Conservation (phyloP, 2,113 vertebrate species). For the Fregata magnificens region DNA sequence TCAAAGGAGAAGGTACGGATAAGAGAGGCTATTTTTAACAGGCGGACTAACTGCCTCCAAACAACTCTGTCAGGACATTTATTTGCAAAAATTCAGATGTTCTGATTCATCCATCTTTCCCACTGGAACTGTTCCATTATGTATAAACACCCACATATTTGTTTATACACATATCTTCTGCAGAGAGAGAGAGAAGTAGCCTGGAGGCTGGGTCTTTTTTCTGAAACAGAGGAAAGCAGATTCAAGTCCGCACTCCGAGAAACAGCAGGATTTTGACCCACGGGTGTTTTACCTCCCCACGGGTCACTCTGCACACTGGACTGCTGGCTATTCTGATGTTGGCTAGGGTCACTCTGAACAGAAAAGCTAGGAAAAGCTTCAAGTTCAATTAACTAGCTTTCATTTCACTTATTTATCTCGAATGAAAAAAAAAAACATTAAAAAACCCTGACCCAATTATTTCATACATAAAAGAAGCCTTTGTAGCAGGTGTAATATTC, state of each 20-base stretch:
- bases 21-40: not conserved
- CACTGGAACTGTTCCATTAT: not conserved
- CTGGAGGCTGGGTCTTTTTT: not conserved
- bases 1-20: not conserved
- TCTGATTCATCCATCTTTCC: not conserved
- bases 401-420: not conserved
- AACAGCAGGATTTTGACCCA: not conserved
- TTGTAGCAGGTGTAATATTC: constrained; percentile 43
- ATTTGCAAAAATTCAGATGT: not conserved
- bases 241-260: not conserved
- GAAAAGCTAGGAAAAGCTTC: not conserved
- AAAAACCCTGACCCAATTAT: constrained; percentile 36
- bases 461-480: constrained; percentile 39
- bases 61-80: not conserved
- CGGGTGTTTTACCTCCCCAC: not conserved
- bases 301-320: not conserved
- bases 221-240: not conserved
- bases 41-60: not conserved
- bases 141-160: not conserved
- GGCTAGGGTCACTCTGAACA: not conserved
- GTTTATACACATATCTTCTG: not conserved
- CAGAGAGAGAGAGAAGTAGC: not conserved
- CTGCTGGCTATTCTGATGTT: not conserved
- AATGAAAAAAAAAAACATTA: not conserved
- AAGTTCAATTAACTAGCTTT: not conserved